These are phyloP conservation scores for Epirrita christyi DNA, from an alignment of 2,888 invertebrate genomes.

Conservation along the genomic window DNA sequence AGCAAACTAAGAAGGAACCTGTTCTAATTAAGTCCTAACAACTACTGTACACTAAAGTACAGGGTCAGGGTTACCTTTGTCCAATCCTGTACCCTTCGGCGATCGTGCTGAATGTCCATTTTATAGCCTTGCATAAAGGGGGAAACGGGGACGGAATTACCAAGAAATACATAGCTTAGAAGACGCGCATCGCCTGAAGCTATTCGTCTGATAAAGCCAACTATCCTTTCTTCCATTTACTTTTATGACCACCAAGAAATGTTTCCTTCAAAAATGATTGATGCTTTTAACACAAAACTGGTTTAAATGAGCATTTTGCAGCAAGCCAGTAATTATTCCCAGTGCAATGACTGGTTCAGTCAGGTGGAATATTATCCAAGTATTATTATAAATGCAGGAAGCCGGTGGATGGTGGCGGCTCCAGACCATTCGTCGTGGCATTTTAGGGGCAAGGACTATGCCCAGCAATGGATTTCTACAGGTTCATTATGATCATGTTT, in stretches of 20 bases:
- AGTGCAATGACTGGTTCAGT: slow-evolving; percentile 49
- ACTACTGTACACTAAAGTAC: slow-evolving; percentile 29
- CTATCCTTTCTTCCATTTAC: slow-evolving; percentile 57
- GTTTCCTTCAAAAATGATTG: slow-evolving; percentile 47
- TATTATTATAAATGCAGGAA: no score
- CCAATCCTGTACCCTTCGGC: slow-evolving; percentile 48
- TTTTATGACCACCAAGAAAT: slow-evolving; percentile 40
- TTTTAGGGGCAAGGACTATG: no score
- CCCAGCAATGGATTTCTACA: no score
- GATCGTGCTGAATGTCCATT: slow-evolving; percentile 47
- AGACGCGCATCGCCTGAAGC: slow-evolving; percentile 53
- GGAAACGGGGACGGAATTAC: slow-evolving; percentile 34
- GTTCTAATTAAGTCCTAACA: slow-evolving; percentile 42
- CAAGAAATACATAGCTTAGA: slow-evolving; percentile 33
- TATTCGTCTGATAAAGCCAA: slow-evolving; percentile 63
- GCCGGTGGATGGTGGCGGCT: no score
- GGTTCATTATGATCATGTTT: no score
- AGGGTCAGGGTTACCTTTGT: slow-evolving; percentile 55
- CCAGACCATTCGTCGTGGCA: no score
- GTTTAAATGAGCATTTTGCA: slow-evolving; percentile 49
- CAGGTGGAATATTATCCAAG: slow-evolving; percentile 47
- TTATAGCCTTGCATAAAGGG: slow-evolving; percentile 45
- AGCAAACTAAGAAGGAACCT: slow-evolving; percentile 9
- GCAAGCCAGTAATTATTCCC: slow-evolving; percentile 59
- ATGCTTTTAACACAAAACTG: slow-evolving; percentile 48